Evolutionary conservation across 2,797 vertebrate genomes (phyloP), one percentile per base, ranked within the genome.

Genomic region (Cygnus olor): DNA sequence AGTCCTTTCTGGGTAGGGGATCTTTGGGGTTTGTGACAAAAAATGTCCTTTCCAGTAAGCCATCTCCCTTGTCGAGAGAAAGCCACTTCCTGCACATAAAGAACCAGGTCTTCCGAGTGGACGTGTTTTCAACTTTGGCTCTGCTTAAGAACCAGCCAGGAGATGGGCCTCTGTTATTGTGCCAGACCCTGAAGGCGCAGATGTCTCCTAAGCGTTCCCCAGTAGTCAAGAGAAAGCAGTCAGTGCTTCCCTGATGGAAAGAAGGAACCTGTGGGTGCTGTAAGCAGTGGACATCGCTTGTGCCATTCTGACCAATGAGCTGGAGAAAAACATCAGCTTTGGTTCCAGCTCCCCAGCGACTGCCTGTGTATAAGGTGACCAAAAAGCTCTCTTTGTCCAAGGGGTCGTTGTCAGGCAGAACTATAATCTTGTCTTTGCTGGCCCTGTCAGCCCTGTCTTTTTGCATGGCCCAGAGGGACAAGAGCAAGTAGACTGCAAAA

Each of bases 21-120:
- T 28, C 47, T 3, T 90, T 44, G 4, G 93, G 68, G 5, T 73
- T 45, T 22, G 27, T 80, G 17, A 42, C 90, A 1, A 21, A 34
- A 89, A 98, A 98, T 44, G 85, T 96, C 32, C 93, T 90, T 3
- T 97, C 93, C 80, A 84, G 17, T 19, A 53, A 36, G 8, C 10
- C 25, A 40, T 86, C 53, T 0, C 38, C 32, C 17, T 95, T 95
- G 22, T 96, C 81, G 6, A 96, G 7, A 17, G 89, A 94, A 57
- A 98, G 73, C 98, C 98, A 98, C 60, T 88, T 90, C 25, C 95
- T 96, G 80, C 98, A 98, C 18, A 98, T 24, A 57, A 98, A 98
- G 60, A 97, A 94, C 97, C 98, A 98, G n/a, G 65, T 90, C 68
- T 84, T 93, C 28, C 93, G 68, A 10, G 74, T 97, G 32, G 93